A percentile compares a stretch with the other conserved stretches of the same genome.
Conservation (phyloP, 2,113 vertebrate genomes). For the Misgurnus anguillicaudatus region DNA sequence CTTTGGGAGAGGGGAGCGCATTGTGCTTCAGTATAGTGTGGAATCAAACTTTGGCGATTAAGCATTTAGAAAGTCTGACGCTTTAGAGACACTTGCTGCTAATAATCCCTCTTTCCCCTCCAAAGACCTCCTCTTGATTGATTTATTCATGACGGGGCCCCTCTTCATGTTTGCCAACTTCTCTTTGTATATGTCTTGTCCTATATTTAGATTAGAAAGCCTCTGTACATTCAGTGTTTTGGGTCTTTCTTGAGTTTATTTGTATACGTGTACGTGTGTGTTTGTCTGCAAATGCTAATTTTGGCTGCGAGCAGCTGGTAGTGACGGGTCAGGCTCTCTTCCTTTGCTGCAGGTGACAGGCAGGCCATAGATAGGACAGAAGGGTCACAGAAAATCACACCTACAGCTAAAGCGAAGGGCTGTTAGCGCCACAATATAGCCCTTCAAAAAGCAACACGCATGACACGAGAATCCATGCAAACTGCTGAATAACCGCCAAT, state of each 20-base stretch:
- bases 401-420: conserved; percentile 61
- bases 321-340: conserved; percentile 62
- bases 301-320: conserved; percentile 46
- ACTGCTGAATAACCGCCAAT: background rate
- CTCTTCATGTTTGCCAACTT: background rate
- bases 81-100: conserved; percentile 60
- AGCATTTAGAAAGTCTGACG: conserved; percentile 57
- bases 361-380: conserved; percentile 35
- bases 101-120: conserved; percentile 57
- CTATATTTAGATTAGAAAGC: background rate
- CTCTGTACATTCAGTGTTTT: background rate
- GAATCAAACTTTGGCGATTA: conserved; percentile 61
- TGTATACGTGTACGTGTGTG: background rate
- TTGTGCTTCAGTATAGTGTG: conserved; percentile 41
- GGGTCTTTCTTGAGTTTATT: background rate
- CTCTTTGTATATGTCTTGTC: background rate
- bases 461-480: background rate
- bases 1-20: conserved; percentile 33
- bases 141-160: conserved; percentile 65
- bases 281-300: background rate
- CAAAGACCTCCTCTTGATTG: conserved; percentile 63
- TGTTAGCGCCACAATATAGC: conserved; percentile 47
- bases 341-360: conserved; percentile 61
- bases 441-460: background rate
- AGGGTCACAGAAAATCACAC: conserved; percentile 49